Base-by-base conservation (phyloP, 2,888 invertebrate genomes). In the Stomorhina lunata region DNA sequence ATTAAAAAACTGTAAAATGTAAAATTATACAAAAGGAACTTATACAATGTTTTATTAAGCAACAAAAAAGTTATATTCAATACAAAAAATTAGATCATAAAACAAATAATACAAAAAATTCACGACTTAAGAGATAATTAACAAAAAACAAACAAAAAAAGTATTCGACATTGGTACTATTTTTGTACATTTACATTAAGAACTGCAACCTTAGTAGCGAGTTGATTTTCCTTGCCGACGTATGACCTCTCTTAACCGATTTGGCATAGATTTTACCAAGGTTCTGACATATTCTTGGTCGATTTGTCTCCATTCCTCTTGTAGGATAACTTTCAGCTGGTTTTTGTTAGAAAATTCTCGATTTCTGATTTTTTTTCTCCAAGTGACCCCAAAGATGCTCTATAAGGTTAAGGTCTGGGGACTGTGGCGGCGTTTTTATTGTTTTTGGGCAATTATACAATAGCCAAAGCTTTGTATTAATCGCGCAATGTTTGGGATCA, bases 241-340 rank as follows among this genome's bases (percentile, higher is more conserved):
- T 37, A 32, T 20, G 15, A 37, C 59, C 20, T 40, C 37, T 37
- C n/a, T 37, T 12, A 59, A 59, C 5, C 37, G 61, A 63, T 63
- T 43, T 40, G 61, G 61, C 43, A 63, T 65, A 65, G 63, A 65
- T 65, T 45, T 48, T 15, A 45, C 45, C 40, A 45, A 65, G 15
- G 29, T 45, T 45, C 17, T 45, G 27, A 45, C 29, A 40, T 65
- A 65, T 45, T 45, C 45, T 17, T 27, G 17, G 17, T 65, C 27
- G 17, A 65, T 45, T 65, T 65, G 27, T 15, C 29, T 45, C 45
- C 45, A 65, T 29, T 65, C 63, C 29, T 45, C 63, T 45, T 27
- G 27, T 29, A 65, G 17, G 45, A 65, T 63, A 17, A 27, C 43
- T 43, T 12, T 22, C 40, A 22, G 22, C 22, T n/a, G n/a, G n/a